A percentile compares a stretch with the other conserved stretches of the same genome.
These are phyloP conservation scores for Candidula unifasciata DNA, from an alignment of 2,888 invertebrate species.

Conservation along the genomic window DNA sequence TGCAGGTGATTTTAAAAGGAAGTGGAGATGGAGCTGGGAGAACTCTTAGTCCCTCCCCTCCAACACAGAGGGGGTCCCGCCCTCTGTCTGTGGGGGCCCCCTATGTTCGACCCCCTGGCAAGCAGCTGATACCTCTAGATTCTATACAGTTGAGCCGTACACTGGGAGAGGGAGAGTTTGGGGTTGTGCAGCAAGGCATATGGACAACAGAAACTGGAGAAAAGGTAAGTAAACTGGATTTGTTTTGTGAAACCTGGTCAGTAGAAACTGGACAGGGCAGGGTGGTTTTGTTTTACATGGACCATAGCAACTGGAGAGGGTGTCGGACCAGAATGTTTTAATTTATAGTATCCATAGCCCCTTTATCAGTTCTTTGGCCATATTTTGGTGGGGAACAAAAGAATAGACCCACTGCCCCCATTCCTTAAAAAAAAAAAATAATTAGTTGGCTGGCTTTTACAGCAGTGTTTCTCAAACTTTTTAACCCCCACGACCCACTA, in stretches of 20 bases:
- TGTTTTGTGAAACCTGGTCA: neutral
- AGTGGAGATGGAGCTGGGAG: slow-evolving; percentile 57
- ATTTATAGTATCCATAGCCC: too few relatives aligned
- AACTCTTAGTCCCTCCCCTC: slow-evolving; percentile 67
- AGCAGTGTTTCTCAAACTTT: too few relatives aligned
- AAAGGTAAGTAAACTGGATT: slow-evolving; percentile 81
- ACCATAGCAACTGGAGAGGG: too few relatives aligned
- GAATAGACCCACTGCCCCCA: too few relatives aligned
- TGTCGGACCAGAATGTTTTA: too few relatives aligned
- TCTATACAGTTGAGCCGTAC: slow-evolving; percentile 95
- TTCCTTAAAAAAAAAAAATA: too few relatives aligned
- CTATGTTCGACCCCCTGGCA: slow-evolving; percentile 65
- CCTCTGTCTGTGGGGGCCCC: slow-evolving; percentile 50
- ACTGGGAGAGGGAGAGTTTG: slow-evolving; percentile 97
- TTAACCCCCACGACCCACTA: too few relatives aligned
- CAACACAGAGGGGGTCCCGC: slow-evolving; percentile 63
- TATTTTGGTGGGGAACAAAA: too few relatives aligned
- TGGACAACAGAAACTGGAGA: slow-evolving; percentile 94
- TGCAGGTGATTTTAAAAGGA: slow-evolving; percentile 63
- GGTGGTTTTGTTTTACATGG: too few relatives aligned
- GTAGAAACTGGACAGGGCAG: too few relatives aligned
- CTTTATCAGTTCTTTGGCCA: too few relatives aligned
- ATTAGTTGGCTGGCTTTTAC: too few relatives aligned
- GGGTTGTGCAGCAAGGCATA: slow-evolving; percentile 97
- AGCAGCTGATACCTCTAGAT: slow-evolving; percentile 90